Evolutionary conservation across 2,888 invertebrate species (phyloP), one percentile per base, ranked within the genome.

Genomic region (Cryptocephalus primarius): DNA sequence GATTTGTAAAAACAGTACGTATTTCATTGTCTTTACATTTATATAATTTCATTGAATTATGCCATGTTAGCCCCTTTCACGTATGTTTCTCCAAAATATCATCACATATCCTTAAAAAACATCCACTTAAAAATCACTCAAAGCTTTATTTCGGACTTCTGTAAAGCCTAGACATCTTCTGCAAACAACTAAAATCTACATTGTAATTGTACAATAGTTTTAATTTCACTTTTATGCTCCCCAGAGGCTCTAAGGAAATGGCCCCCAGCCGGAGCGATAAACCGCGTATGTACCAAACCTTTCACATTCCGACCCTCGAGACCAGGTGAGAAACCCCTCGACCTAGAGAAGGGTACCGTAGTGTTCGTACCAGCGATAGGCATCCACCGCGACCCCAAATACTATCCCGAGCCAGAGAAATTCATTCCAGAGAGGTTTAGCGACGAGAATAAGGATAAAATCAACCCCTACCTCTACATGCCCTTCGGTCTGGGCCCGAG

Each of bases 211-310:
- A 4, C 22, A 22, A 22, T 2, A 22, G 6, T 22, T 22, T 4
- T 4, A 22, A 22, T 6, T 22, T 22, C 22, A 22, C 6, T 22
- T 6, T 22, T 22, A 22, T 4, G 3, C 22, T 22, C 22, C 22
- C 22, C 50, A n/a, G 81, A 82, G 70, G 75, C 77, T 0, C 63
- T 80, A 38, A 71, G 81, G 13, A 63, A 75, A 55, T 78, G 77
- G 60, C 79, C 80, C 0, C 76, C 79, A 1, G 69, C 75, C 4
- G 68, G 74, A 2, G 63, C 74, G 31, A 63, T 79, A 1, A 78
- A 77, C 48, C 67, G 79, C 44, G 59, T 68, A 0, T 78, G 78
- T 50, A 75, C 74, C 1, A 76, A 77, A 54, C 69, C 73, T 1
- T 80, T 78, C 59, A 67, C 60, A 2, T 52, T 80, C 2, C 75